These are phyloP conservation scores for Petrocephalus microphthalmus DNA, from an alignment of 2,113 vertebrate species.

Conservation along the genomic window DNA sequence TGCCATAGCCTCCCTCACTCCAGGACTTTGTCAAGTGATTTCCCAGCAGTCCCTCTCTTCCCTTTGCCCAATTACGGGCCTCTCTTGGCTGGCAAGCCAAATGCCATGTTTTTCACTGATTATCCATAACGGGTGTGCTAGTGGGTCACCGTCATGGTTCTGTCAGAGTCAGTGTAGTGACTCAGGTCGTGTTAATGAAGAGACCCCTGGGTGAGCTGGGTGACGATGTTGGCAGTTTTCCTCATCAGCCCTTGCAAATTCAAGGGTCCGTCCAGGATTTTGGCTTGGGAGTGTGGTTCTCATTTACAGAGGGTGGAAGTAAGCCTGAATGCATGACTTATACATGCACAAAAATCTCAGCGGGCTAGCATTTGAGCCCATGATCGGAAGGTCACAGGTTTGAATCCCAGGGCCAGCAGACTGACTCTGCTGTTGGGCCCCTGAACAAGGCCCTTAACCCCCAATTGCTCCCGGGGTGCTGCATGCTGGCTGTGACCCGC, in stretches of 20 bases:
- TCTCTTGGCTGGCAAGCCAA: background rate
- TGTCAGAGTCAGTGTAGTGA: background rate
- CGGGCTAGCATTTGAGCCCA: background rate
- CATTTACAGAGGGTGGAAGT: background rate
- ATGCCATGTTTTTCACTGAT: background rate
- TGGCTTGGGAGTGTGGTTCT: background rate
- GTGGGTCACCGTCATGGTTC: background rate
- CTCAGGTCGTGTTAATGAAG: background rate
- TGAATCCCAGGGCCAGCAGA: background rate
- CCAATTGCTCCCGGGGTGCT: background rate
- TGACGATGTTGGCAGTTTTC: background rate
- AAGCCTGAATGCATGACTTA: background rate
- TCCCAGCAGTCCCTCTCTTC: background rate
- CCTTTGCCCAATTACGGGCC: conserved; percentile 5
- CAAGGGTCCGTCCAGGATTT: background rate
- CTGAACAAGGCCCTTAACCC: background rate
- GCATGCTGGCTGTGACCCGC: background rate
- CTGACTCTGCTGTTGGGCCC: background rate
- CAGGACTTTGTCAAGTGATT: background rate
- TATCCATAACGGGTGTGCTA: background rate
- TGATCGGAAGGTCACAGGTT: background rate
- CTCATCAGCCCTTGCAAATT: background rate
- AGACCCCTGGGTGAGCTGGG: background rate
- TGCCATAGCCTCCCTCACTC: background rate
- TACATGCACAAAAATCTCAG: background rate